Conservation (phyloP, 2,113 vertebrate genomes). For the Hippocampus zosterae region DNA sequence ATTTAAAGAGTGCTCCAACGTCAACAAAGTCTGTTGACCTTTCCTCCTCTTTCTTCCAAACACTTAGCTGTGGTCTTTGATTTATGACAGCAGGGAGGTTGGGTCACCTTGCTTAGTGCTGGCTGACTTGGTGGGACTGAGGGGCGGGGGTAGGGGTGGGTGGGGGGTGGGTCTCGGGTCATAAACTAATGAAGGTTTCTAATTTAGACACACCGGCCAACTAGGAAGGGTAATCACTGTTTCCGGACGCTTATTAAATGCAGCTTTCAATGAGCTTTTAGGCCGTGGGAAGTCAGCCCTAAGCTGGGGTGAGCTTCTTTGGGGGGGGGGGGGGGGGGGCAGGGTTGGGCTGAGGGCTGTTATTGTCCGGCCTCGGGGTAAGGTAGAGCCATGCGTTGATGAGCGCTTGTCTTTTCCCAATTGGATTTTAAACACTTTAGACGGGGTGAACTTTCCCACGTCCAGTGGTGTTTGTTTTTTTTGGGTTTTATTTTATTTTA, state of each 20-base stretch:
- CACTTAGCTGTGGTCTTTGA: conserved; percentile 56
- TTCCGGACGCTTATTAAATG: conserved; percentile 75
- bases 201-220: conserved; percentile 73
- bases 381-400: conserved; percentile 57
- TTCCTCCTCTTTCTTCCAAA: conserved; percentile 52
- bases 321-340: conserved; percentile 39
- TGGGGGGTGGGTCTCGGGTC: conserved; percentile 55
- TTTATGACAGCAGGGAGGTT: conserved; percentile 59
- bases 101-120: conserved; percentile 65
- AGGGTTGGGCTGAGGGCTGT: conserved; percentile 37
- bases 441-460: conserved; percentile 42
- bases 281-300: conserved; percentile 62
- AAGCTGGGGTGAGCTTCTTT: conserved; percentile 54
- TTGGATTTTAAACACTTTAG: conserved; percentile 52
- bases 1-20: conserved; percentile 55
- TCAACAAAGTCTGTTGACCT: conserved; percentile 75
- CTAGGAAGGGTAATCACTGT: conserved; percentile 70
- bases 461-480: neutral
- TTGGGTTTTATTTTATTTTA: too few relatives aligned
- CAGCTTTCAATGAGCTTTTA: conserved; percentile 67
- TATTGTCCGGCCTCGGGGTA: conserved; percentile 59
- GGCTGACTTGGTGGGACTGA: conserved; percentile 42
- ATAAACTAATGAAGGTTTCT: conserved; percentile 74
- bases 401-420: conserved; percentile 54
- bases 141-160: conserved; percentile 29